phyloP scores from a whole-genome alignment of 2,797 vertebrate species.

The Buphagus erythrorhynchus region DNA sequence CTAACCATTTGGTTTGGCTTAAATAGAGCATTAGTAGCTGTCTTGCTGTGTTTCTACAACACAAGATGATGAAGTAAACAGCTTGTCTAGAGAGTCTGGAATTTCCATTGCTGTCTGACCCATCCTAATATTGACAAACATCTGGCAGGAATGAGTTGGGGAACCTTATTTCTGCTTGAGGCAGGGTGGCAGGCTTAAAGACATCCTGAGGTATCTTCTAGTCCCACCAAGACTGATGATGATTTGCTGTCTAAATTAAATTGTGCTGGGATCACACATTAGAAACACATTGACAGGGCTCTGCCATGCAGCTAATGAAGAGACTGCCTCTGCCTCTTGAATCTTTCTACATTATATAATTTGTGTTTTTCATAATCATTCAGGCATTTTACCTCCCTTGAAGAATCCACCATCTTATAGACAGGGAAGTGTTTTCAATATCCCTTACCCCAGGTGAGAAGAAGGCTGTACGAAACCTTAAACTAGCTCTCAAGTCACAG shows the following conservation, averaged over 20 bases:
- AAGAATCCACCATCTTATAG: background rate
- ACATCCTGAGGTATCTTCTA: background rate
- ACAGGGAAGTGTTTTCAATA: background rate
- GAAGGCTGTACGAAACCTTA: background rate
- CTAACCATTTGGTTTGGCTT: background rate
- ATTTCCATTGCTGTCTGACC: background rate
- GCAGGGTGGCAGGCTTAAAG: background rate
- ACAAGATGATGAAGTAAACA: background rate
- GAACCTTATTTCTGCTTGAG: background rate
- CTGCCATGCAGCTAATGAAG: background rate
- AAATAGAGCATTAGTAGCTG: background rate
- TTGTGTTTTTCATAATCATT: background rate
- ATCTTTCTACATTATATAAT: background rate
- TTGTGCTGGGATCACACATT: background rate
- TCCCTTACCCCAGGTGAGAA: background rate
- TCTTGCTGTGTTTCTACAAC: background rate
- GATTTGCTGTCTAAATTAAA: background rate
- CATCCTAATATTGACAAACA: background rate
- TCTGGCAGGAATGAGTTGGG: background rate
- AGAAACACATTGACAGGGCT: background rate
- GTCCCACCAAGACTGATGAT: background rate
- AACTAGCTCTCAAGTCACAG: background rate
- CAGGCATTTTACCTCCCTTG: background rate
- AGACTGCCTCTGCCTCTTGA: background rate
- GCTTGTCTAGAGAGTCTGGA: background rate